Conservation (phyloP, 1,140 invertebrate genomes). For the Drosophila parabipectinata region DNA sequence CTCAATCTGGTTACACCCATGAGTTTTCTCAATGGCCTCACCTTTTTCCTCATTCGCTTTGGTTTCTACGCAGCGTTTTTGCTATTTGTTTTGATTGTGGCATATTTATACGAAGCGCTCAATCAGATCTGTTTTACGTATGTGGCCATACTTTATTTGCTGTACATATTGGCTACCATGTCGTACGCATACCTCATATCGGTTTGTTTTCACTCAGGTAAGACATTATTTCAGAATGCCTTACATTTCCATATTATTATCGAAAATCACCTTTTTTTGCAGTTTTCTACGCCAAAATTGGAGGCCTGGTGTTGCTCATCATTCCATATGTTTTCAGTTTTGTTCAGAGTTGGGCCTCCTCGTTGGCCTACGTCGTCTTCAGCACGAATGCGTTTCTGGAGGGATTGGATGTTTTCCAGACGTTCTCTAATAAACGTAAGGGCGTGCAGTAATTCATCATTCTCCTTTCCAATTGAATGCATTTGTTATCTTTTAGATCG, state of each 20-base stretch:
- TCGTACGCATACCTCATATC: constrained; percentile 79
- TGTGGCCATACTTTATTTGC: constrained; percentile 59
- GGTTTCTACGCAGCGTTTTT: constrained; percentile 52
- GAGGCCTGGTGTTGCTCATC: constrained; percentile 66
- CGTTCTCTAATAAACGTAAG: constrained; percentile 77
- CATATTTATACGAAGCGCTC: constrained; percentile 46
- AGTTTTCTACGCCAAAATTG: constrained; percentile 83
- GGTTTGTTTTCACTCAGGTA: constrained; percentile 80
- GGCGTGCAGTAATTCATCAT: background rate
- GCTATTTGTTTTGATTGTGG: constrained; percentile 36
- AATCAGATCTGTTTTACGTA: constrained; percentile 33
- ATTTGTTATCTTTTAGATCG: constrained; percentile 46
- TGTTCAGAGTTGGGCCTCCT: constrained; percentile 51
- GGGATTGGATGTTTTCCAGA: constrained; percentile 68
- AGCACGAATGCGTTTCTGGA: constrained; percentile 68
- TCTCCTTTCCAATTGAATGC: too few relatives aligned
- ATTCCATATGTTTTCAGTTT: constrained; percentile 73
- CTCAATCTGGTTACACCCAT: constrained; percentile 76
- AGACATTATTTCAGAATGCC: background rate
- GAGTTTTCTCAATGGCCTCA: constrained; percentile 78
- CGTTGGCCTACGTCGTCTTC: constrained; percentile 51
- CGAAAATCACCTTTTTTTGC: background rate
- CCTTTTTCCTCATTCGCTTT: constrained; percentile 74
- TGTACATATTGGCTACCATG: constrained; percentile 71
- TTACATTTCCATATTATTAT: too few relatives aligned